phyloP scores from a whole-genome alignment of 2,113 vertebrate genomes.

The Meriones unguiculatus region DNA sequence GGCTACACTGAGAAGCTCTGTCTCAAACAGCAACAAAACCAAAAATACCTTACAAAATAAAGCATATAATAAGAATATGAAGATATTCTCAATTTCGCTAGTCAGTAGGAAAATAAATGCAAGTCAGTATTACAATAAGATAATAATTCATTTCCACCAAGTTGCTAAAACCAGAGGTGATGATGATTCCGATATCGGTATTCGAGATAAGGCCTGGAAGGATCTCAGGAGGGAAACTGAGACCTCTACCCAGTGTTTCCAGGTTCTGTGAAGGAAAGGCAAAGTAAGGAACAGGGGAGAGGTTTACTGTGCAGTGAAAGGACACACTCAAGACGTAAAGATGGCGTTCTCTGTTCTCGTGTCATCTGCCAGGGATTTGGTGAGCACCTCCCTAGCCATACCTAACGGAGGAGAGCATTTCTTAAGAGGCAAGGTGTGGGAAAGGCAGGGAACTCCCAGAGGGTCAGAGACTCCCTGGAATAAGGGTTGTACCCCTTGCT shows the following conservation, averaged over 20 bases:
- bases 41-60: background rate
- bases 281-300: background rate
- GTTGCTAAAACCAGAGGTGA: background rate
- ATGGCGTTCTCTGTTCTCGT: background rate
- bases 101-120: slow-evolving; percentile 8
- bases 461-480: background rate
- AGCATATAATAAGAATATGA: background rate
- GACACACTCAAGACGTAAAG: background rate
- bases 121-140: background rate
- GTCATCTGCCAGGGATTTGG: background rate
- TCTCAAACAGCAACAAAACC: background rate
- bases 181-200: background rate
- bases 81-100: background rate
- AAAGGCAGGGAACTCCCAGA: background rate
- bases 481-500: background rate
- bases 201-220: background rate
- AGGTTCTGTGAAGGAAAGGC: background rate
- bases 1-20: background rate
- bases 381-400: too few species aligned
- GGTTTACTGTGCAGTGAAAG: background rate
- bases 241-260: background rate
- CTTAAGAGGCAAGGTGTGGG: background rate
- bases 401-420: background rate
- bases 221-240: background rate
- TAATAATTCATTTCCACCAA: background rate